Conservation (phyloP, 1,140 invertebrate genomes). For the Saxidomus purpurata region DNA sequence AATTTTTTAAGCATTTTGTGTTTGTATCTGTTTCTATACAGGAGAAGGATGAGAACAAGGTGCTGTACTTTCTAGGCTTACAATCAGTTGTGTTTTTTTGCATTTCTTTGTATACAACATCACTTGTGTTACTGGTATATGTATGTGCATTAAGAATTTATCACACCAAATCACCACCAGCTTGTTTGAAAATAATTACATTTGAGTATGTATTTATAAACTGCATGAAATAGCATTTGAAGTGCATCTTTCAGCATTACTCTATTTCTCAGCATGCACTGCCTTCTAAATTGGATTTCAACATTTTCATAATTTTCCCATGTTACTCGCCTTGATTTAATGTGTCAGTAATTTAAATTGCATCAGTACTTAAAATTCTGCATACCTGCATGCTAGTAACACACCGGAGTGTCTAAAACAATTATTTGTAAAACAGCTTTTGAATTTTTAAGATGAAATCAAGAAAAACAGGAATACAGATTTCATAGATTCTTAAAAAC, state of each 20-base stretch:
- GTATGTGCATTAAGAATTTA: neutral
- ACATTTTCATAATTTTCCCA: neutral
- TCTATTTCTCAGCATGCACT: neutral
- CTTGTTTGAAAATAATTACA: neutral
- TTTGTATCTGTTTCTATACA: slow-evolving; percentile 8
- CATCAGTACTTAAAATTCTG: no score
- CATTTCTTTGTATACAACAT: neutral
- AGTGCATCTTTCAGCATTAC: neutral
- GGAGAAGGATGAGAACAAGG: slow-evolving; percentile 46
- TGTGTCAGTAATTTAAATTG: no score
- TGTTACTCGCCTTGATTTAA: neutral
- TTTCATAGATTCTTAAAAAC: no score
- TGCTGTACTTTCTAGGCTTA: neutral
- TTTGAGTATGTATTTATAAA: neutral
- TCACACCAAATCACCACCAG: neutral
- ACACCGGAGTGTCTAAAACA: no score
- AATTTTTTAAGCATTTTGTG: no score
- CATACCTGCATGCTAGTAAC: no score
- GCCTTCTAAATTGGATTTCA: neutral
- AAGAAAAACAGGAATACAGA: no score
- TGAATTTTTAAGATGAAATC: no score
- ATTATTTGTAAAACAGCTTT: no score
- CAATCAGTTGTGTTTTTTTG: neutral
- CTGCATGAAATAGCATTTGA: neutral
- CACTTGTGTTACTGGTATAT: neutral